phyloP scores from a whole-genome alignment of 2,888 invertebrate genomes.

The Xylota segnis region DNA sequence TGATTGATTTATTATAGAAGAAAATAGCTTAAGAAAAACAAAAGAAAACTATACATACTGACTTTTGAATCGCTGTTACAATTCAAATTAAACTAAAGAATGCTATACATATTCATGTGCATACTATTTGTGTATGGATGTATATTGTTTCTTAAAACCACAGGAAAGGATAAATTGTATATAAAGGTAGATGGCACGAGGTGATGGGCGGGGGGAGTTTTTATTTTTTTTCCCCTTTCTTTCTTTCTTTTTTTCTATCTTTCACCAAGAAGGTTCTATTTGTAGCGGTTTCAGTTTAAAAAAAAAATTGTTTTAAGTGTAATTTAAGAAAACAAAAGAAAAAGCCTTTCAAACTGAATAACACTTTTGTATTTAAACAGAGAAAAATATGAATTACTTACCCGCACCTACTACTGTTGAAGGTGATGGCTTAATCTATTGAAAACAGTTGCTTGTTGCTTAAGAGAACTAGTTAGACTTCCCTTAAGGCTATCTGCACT shows the following conservation, averaged over 20 bases:
- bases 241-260: too few species aligned
- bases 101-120: slow-evolving; percentile 22
- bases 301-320: slow-evolving; percentile 20
- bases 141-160: slow-evolving; percentile 38
- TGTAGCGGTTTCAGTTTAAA: slow-evolving; percentile 48
- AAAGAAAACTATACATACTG: slow-evolving; percentile 45
- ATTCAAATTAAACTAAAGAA: slow-evolving; percentile 41
- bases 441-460: too few species aligned
- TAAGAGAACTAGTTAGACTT: too few species aligned
- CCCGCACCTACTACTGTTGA: not conserved
- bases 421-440: slow-evolving; percentile 14
- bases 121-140: not conserved
- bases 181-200: slow-evolving; percentile 56
- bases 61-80: slow-evolving; percentile 58
- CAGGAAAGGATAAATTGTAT: slow-evolving; percentile 40
- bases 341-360: not conserved
- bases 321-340: slow-evolving; percentile 22
- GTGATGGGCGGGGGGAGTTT: slow-evolving; percentile 55
- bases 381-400: not conserved
- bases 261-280: slow-evolving; percentile 19
- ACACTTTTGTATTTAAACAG: too few species aligned
- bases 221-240: not conserved
- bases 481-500: too few species aligned
- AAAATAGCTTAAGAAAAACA: slow-evolving; percentile 66
- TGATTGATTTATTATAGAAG: slow-evolving; percentile 57